Conservation (phyloP, 2,797 vertebrate species). For the Brotula barbata region DNA sequence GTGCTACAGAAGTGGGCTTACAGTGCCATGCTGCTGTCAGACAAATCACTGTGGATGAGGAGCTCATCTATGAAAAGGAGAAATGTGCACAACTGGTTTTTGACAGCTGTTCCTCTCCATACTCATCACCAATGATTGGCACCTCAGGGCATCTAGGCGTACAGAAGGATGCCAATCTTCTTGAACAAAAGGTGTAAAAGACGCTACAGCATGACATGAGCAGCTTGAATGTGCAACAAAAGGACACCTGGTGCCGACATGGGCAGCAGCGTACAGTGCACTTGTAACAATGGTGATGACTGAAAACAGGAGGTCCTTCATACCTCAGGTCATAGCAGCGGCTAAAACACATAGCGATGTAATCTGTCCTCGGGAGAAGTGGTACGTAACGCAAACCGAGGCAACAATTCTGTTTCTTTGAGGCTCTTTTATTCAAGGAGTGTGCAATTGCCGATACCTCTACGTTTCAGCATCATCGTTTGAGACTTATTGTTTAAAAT, state of each 20-base stretch:
- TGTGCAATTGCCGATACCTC: slow-evolving; percentile 72
- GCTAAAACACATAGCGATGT: slow-evolving; percentile 36
- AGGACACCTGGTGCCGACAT: slow-evolving; percentile 33
- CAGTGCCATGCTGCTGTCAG: slow-evolving; percentile 39
- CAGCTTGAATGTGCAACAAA: slow-evolving; percentile 43
- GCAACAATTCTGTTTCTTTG: slow-evolving; percentile 58
- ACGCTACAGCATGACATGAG: slow-evolving; percentile 41
- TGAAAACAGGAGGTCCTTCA: slow-evolving; percentile 35
- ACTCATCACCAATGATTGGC: slow-evolving; percentile 6
- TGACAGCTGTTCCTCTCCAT: too few species aligned
- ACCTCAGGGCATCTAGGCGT: slow-evolving; percentile 34
- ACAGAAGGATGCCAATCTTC: slow-evolving; percentile 48
- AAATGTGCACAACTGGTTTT: too few species aligned
- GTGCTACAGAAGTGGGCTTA: slow-evolving; percentile 55
- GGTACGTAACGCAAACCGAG: slow-evolving; percentile 32
- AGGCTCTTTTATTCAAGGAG: slow-evolving; percentile 69
- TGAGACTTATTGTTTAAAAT: slow-evolving; percentile 20
- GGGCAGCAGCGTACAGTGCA: slow-evolving; percentile 16
- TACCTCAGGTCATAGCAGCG: slow-evolving; percentile 25
- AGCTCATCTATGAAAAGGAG: too few species aligned
- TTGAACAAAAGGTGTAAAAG: slow-evolving; percentile 41
- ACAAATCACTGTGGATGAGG: slow-evolving; percentile 31
- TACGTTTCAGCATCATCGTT: slow-evolving; percentile 65
- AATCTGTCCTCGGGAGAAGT: slow-evolving; percentile 42
- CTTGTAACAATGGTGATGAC: slow-evolving; percentile 40